phyloP scores from a whole-genome alignment of 2,113 vertebrate species.

The Trochalopteron elliotii region DNA sequence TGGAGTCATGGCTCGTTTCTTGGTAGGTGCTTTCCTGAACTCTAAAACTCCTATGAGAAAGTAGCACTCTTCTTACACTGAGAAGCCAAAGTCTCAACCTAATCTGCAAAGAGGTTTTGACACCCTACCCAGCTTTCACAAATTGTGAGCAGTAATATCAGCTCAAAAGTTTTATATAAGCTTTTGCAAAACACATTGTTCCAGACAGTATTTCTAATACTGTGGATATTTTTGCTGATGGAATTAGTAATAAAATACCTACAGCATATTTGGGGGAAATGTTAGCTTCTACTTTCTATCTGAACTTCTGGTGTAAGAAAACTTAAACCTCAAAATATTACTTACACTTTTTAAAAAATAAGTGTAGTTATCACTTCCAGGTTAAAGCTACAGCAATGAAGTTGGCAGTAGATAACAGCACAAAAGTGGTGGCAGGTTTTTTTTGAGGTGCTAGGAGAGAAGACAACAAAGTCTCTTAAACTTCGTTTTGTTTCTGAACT shows the following conservation, averaged over 20 bases:
- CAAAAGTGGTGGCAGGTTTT: neutral
- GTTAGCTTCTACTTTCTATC: neutral
- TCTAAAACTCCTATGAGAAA: neutral
- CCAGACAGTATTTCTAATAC: neutral
- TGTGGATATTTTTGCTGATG: neutral
- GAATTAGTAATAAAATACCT: neutral
- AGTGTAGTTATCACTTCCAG: neutral
- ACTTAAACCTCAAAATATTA: neutral
- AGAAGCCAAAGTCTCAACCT: neutral
- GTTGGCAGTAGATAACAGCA: neutral
- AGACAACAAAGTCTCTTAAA: neutral
- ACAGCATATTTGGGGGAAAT: neutral
- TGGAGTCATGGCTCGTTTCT: neutral
- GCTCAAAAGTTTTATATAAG: neutral
- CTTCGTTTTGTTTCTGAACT: neutral
- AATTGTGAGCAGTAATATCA: neutral
- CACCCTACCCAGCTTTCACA: neutral
- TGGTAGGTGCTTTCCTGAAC: neutral
- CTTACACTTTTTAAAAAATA: neutral
- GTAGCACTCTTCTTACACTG: neutral
- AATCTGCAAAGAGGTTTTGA: neutral
- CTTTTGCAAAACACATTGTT: accelerated
- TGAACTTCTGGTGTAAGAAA: neutral
- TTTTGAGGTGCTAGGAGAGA: neutral
- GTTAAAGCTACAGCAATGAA: neutral